A percentile compares a stretch with the other conserved stretches of the same genome.
These are phyloP conservation scores for Hapalemur alaotrensis DNA, from an alignment of 2,797 vertebrate species.

Conservation along the genomic window DNA sequence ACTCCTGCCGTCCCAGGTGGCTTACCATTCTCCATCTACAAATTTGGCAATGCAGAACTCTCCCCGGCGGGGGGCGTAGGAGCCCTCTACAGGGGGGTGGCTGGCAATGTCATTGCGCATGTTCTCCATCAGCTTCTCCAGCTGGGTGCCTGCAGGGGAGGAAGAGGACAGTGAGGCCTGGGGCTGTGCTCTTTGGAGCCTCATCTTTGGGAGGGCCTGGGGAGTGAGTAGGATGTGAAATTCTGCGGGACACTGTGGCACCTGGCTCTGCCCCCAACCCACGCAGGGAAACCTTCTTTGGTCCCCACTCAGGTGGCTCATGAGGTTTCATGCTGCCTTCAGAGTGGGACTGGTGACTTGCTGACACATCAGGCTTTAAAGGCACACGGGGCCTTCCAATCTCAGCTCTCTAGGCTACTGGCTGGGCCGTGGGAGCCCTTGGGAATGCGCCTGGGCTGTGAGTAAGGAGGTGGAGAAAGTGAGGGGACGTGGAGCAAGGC, in stretches of 20 bases:
- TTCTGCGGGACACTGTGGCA: background rate
- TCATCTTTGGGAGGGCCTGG: background rate
- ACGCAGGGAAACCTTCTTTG: background rate
- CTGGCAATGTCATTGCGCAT: slow-evolving; percentile 94
- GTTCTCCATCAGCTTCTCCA: slow-evolving; percentile 98
- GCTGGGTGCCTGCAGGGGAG: slow-evolving; percentile 87
- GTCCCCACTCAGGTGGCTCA: background rate
- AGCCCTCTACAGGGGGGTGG: slow-evolving; percentile 94
- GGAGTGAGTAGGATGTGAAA: background rate
- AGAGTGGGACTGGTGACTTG: background rate
- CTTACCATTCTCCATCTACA: slow-evolving; percentile 95
- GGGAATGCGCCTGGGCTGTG: background rate
- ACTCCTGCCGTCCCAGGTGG: background rate
- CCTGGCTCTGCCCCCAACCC: background rate
- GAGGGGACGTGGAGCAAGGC: background rate
- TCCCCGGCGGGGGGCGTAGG: slow-evolving; percentile 91
- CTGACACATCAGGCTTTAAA: background rate
- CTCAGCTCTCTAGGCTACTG: background rate
- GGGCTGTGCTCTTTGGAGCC: rapidly evolving
- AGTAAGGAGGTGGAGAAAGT: background rate
- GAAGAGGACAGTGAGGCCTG: background rate
- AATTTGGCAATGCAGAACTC: slow-evolving; percentile 98
- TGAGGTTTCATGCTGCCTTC: background rate
- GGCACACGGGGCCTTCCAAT: background rate
- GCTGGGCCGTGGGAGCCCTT: background rate